Evolutionary conservation across 2,888 invertebrate species (phyloP).

Genomic region (Conomelus anceps): DNA sequence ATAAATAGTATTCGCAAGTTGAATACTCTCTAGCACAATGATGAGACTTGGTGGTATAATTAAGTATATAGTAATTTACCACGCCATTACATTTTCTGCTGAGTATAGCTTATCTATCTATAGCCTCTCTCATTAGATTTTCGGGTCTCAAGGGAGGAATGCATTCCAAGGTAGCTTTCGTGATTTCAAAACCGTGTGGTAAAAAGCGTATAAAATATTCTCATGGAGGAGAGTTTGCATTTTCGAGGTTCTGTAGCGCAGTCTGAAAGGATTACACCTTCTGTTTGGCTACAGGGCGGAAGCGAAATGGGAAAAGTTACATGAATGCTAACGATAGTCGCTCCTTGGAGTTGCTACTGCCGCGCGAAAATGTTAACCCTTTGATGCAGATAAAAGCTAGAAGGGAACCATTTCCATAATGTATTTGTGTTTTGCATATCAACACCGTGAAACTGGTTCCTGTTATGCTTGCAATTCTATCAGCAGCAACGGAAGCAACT

Average conservation of each 20-base stretch:
- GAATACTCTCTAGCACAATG: neutral
- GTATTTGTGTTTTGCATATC: neutral
- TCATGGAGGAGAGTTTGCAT: neutral
- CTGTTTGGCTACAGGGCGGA: neutral
- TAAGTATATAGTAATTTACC: neutral
- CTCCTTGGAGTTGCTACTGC: neutral
- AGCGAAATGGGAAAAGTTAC: neutral
- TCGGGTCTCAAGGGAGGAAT: neutral
- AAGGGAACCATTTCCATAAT: neutral
- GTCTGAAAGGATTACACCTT: neutral
- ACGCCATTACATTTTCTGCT: neutral
- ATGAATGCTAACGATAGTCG: neutral
- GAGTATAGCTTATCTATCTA: neutral
- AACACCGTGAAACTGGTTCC: neutral
- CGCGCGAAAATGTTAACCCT: neutral
- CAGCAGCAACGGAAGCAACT: neutral
- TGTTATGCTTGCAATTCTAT: neutral
- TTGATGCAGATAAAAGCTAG: neutral
- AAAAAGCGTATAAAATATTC: neutral
- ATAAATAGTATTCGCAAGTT: too few species aligned
- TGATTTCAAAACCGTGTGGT: neutral
- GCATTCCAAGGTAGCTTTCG: neutral
- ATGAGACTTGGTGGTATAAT: neutral
- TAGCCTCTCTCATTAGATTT: neutral
- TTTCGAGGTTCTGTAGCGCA: neutral